phyloP scores from a whole-genome alignment of 2,113 vertebrate genomes.

The Amphiprion percula region DNA sequence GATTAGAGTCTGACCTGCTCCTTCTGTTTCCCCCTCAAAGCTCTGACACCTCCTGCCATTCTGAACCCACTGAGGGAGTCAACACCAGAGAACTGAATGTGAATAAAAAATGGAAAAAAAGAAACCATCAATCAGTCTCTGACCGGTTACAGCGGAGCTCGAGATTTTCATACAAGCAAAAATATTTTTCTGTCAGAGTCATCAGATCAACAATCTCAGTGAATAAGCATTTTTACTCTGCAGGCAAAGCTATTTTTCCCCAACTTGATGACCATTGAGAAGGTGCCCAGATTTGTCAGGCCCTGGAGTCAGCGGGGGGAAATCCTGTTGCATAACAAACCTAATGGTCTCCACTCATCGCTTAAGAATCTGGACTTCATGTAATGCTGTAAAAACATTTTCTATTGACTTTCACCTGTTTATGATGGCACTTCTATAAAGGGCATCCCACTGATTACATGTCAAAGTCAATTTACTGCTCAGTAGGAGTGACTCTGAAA shows the following conservation, averaged over 20 bases:
- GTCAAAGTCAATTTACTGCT: no score
- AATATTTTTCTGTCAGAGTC: not conserved
- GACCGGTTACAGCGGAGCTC: not conserved
- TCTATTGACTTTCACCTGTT: no score
- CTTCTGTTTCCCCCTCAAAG: not conserved
- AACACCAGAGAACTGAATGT: not conserved
- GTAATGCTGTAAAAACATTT: no score
- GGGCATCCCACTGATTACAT: no score
- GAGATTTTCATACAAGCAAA: no score
- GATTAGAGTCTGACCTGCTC: conserved; percentile 35
- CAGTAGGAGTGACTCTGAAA: no score
- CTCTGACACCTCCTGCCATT: no score
- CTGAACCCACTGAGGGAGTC: no score
- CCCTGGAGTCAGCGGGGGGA: accelerated
- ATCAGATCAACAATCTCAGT: not conserved
- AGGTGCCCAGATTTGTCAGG: not conserved
- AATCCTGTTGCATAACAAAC: not conserved
- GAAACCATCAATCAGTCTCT: not conserved
- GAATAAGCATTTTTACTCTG: not conserved
- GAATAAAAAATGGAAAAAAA: not conserved
- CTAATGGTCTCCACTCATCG: no score
- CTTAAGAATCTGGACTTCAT: no score
- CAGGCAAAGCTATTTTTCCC: not conserved
- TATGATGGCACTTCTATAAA: no score
- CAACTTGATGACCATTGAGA: not conserved